Evolutionary conservation across 1,140 invertebrate species (phyloP), one percentile per base, ranked within the genome.

Genomic region (Charaxes varanes): DNA sequence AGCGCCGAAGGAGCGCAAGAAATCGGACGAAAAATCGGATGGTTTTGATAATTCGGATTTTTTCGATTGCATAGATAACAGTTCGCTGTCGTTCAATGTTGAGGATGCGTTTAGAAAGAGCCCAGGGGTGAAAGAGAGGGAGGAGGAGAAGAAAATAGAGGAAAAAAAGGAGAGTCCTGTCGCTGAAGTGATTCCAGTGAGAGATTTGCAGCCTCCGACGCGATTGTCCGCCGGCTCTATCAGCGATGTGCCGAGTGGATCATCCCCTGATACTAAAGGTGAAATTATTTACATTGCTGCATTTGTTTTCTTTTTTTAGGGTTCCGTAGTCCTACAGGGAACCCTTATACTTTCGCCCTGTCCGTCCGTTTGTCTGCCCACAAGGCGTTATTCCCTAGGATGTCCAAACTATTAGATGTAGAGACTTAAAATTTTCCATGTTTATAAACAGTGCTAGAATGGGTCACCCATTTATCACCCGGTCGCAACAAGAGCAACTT

Each of bases 251-350:
- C 69, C 84, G 6, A 88, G 87, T 50, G 87, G 85, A 5, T 88
- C 87, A 40, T 89, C 87, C 0, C 87, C 87, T 2, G 87, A 89
- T 53, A 85, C 85, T 28, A 87, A 85, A 67, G 84, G 84, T 69
- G 69, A 40, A 22, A 15, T 11, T 34, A 10, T n/a, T 19, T 33
- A 5, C 10, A 23, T 26, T 13, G 7, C 7, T 23, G n/a, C n/a
- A n/a, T n/a, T n/a, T n/a, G n/a, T n/a, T n/a, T n/a, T n/a, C n/a
- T n/a, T n/a, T n/a, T n/a, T n/a, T n/a, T n/a, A n/a, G n/a, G n/a
- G n/a, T n/a, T n/a, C n/a, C n/a, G n/a, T n/a, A n/a, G n/a, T n/a
- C n/a, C n/a, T n/a, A n/a, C n/a, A n/a, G n/a, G n/a, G n/a, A n/a
- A n/a, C n/a, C n/a, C n/a, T n/a, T n/a, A n/a, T n/a, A n/a, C n/a